A percentile compares a stretch with the other conserved stretches of the same genome.
phyloP scores from a whole-genome alignment of 1,140 invertebrate species.

The Bemisia tabaci region DNA sequence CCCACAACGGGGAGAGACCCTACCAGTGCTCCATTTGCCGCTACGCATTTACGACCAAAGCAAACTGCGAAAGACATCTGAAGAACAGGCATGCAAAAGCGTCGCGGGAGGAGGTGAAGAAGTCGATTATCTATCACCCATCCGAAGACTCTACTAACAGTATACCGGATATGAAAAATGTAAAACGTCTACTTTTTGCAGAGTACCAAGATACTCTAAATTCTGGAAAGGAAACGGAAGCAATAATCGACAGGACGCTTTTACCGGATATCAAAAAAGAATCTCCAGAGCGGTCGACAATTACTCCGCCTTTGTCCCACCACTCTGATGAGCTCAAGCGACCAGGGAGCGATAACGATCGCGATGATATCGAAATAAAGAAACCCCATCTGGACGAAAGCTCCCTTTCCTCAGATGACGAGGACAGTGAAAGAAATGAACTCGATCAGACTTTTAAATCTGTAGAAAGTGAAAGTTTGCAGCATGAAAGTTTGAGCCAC shows the following conservation, averaged over 20 bases:
- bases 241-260: not conserved
- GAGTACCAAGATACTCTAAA: constrained; percentile 8
- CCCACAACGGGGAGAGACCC: constrained; percentile 86
- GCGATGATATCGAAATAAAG: not conserved
- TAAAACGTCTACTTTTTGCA: constrained; percentile 18
- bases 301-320: not conserved
- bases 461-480: constrained; percentile 9
- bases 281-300: not conserved
- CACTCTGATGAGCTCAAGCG: not conserved
- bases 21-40: constrained; percentile 88
- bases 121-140: constrained; percentile 70
- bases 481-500: not conserved
- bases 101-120: constrained; percentile 71
- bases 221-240: constrained; percentile 7
- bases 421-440: constrained; percentile 19
- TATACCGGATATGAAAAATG: constrained; percentile 13
- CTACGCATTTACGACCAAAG: constrained; percentile 91
- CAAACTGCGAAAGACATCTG: constrained; percentile 79
- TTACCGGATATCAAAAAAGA: not conserved
- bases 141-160: constrained; percentile 65
- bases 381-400: constrained; percentile 13
- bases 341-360: not conserved
- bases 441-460: constrained; percentile 12
- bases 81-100: constrained; percentile 76
- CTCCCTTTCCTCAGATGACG: constrained; percentile 23